These are phyloP conservation scores for Macrosoma leucophasiata DNA, from an alignment of 2,888 invertebrate genomes.

Conservation along the genomic window DNA sequence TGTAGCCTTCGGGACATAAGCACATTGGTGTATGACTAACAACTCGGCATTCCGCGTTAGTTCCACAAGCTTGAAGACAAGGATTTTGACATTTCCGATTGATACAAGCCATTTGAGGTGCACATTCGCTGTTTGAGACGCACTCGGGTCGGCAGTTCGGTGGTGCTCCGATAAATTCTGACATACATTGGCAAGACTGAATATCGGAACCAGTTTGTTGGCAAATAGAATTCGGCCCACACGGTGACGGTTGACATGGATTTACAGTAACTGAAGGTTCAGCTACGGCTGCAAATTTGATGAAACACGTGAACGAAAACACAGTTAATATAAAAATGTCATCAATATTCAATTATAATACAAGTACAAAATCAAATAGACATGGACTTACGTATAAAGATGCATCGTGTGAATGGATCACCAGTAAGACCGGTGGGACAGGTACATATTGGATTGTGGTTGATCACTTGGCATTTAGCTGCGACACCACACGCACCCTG, in stretches of 20 bases:
- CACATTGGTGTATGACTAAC: constrained; percentile 85
- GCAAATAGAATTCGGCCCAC: constrained; percentile 83
- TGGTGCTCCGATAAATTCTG: constrained; percentile 80
- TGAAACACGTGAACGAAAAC: no score
- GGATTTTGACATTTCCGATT: constrained; percentile 87
- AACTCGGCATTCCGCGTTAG: constrained; percentile 84
- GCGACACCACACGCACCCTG: constrained; percentile 86
- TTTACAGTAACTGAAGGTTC: constrained; percentile 52
- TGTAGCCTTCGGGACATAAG: constrained; percentile 79
- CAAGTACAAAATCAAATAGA: no score
- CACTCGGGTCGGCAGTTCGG: constrained; percentile 86
- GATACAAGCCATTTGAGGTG: constrained; percentile 80
- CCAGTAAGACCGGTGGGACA: constrained; percentile 80
- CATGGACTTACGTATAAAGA: constrained; percentile 68
- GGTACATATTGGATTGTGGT: constrained; percentile 84
- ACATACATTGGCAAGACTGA: constrained; percentile 82
- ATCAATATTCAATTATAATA: no score
- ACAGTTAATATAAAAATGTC: no score
- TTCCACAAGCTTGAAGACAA: constrained; percentile 83
- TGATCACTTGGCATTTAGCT: constrained; percentile 84
- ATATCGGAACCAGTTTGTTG: constrained; percentile 69
- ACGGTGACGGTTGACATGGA: constrained; percentile 85
- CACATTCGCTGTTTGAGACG: constrained; percentile 82
- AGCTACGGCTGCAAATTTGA: constrained; percentile 36
- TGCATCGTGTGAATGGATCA: constrained; percentile 80